Evolutionary conservation across 2,113 vertebrate species (phyloP).

Genomic region (Syrrhaptes paradoxus): DNA sequence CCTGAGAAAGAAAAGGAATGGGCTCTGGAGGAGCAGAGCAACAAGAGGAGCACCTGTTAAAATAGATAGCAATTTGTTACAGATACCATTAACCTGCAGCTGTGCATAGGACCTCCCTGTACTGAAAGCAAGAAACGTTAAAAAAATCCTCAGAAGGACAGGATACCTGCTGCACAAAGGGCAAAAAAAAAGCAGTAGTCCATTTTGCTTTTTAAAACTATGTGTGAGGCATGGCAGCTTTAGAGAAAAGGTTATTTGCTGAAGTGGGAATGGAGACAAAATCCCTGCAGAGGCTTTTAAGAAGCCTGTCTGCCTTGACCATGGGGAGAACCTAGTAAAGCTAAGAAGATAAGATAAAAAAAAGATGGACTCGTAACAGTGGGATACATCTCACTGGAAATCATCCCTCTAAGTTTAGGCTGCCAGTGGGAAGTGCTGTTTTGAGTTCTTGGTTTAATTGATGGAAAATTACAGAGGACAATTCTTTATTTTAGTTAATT

Average conservation of each 20-base stretch:
- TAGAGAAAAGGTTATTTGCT: neutral
- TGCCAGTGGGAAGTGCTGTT: neutral
- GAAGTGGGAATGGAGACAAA: neutral
- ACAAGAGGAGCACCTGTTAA: conserved; percentile 52
- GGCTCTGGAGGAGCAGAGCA: neutral
- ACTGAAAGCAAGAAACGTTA: neutral
- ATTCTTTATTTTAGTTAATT: neutral
- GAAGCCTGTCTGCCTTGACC: neutral
- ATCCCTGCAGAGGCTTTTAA: neutral
- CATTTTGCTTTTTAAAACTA: neutral
- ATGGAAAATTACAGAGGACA: neutral
- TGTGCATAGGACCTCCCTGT: neutral
- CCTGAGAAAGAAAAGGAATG: neutral
- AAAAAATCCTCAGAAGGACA: neutral
- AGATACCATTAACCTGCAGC: conserved; percentile 32
- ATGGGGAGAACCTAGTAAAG: neutral
- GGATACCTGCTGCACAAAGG: neutral
- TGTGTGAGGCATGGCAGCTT: neutral
- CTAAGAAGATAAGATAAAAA: neutral
- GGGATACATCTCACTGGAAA: neutral
- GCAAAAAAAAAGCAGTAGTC: neutral
- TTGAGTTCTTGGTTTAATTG: neutral
- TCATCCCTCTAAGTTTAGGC: neutral
- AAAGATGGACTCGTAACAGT: neutral
- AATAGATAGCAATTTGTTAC: conserved; percentile 53